These are phyloP conservation scores for Antedon mediterranea DNA, from an alignment of 53 echinoderm and acorn worm genomes.

Conservation along the genomic window DNA sequence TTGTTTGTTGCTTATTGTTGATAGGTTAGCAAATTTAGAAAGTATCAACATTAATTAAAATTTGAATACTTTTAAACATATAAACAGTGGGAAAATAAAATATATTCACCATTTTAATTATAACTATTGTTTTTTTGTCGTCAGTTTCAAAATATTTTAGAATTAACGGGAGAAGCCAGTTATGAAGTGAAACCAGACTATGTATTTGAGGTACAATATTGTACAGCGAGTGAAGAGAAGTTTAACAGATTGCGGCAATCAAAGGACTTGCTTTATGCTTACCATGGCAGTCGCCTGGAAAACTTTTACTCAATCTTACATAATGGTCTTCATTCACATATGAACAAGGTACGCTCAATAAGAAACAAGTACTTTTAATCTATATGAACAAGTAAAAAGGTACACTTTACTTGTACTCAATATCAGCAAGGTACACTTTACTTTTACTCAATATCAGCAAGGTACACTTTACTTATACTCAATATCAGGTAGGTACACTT, in stretches of 20 bases:
- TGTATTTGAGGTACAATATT: conserved; percentile 77
- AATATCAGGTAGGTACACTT: too few species aligned
- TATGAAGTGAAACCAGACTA: conserved; percentile 69
- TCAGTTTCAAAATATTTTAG: conserved; percentile 62
- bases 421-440: too few species aligned
- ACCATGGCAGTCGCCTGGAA: conserved; percentile 87
- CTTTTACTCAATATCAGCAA: too few species aligned
- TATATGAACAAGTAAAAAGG: too few species aligned
- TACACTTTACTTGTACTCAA: too few species aligned
- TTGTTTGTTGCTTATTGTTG: neutral
- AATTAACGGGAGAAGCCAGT: conserved; percentile 67
- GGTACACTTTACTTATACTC: too few species aligned
- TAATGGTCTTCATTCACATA: conserved; percentile 85
- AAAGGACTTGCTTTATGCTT: conserved; percentile 68
- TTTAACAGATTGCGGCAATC: conserved; percentile 56
- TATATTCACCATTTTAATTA: neutral
- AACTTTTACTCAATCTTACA: conserved; percentile 93
- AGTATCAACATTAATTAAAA: neutral
- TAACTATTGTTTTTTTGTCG: neutral
- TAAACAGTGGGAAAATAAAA: too few species aligned
- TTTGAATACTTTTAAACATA: too few species aligned
- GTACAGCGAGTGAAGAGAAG: conserved; percentile 39
- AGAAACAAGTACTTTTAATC: too few species aligned
- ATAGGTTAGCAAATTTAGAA: neutral
- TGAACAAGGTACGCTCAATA: conserved; percentile 61